phyloP scores from a whole-genome alignment of 2,888 invertebrate genomes.

The Limnephilus rhombicus region DNA sequence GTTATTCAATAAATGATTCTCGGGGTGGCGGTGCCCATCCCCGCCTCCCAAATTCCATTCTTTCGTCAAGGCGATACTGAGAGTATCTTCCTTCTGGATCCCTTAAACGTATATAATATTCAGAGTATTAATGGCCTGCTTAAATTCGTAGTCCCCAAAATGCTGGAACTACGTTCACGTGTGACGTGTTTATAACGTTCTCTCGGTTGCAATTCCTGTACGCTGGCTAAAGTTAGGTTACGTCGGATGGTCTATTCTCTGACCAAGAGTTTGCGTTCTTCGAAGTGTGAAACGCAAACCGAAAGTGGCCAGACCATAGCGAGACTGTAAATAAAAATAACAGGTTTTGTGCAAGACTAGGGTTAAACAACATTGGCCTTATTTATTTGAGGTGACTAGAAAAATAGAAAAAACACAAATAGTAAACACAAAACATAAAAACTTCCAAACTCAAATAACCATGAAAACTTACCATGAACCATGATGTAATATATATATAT shows the following conservation, averaged over 20 bases:
- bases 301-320: background rate
- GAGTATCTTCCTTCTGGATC: background rate
- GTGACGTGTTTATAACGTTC: background rate
- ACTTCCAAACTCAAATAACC: background rate
- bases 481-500: too few species aligned
- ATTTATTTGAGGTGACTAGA: background rate
- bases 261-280: background rate
- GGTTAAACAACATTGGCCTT: background rate
- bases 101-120: background rate
- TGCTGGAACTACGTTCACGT: background rate
- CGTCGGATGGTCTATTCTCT: background rate
- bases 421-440: background rate
- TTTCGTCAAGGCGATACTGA: too few species aligned
- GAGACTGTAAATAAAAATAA: background rate
- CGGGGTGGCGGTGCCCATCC: too few species aligned
- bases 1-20: too few species aligned
- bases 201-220: background rate
- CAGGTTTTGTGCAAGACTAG: background rate
- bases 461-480: background rate
- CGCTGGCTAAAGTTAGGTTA: background rate
- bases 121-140: background rate
- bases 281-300: background rate
- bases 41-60: too few species aligned
- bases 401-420: background rate
- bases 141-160: background rate